Conservation (phyloP, 2,797 vertebrate species). For the Aldrovandia affinis region DNA sequence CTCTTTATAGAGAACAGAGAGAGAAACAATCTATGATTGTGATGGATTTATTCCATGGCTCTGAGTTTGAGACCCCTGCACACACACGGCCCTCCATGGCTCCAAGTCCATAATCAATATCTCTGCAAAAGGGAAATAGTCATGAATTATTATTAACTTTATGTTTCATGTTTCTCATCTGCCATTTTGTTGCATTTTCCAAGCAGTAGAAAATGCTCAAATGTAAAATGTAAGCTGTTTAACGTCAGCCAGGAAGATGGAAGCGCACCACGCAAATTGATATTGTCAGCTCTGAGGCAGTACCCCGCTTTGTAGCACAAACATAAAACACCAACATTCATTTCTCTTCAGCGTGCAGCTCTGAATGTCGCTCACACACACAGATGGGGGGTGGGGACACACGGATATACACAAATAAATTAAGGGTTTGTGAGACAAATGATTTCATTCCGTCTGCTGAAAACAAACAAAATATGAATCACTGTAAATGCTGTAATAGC, state of each 20-base stretch:
- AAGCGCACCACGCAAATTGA: too few species aligned
- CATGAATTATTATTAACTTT: too few species aligned
- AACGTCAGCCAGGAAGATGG: too few species aligned
- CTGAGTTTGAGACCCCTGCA: constrained; percentile 15
- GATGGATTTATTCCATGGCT: constrained; percentile 20
- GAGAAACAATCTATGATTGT: constrained; percentile 22
- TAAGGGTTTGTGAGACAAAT: neutral
- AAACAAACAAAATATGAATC: constrained; percentile 16
- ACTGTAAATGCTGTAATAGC: constrained; percentile 13
- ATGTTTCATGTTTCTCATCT: too few species aligned
- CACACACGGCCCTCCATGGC: neutral
- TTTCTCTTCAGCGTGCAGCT: neutral
- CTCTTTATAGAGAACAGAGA: neutral
- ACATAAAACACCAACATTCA: neutral
- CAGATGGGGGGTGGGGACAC: neutral
- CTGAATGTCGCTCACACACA: neutral
- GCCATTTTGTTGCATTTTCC: too few species aligned
- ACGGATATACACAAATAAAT: neutral
- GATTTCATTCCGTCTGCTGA: constrained; percentile 4
- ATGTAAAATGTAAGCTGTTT: too few species aligned
- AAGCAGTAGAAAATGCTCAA: too few species aligned
- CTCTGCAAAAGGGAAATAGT: too few species aligned
- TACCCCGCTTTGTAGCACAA: neutral
- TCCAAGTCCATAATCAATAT: too few species aligned
- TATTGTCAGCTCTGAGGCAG: too few species aligned